phyloP scores from a whole-genome alignment of 2,113 vertebrate genomes.

The Pollimyrus isidori region DNA sequence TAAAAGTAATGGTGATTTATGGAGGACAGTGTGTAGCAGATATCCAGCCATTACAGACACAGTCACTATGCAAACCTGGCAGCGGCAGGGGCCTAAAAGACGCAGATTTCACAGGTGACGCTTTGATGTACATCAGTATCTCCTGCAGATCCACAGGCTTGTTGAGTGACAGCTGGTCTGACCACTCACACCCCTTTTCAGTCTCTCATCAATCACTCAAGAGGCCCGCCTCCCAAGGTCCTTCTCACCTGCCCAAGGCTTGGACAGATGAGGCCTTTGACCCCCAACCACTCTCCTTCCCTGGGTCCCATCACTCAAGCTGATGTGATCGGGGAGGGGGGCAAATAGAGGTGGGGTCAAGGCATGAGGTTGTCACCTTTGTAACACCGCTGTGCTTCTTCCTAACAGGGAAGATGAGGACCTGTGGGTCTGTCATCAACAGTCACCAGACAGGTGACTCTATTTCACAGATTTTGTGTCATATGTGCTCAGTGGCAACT shows the following conservation, averaged over 20 bases:
- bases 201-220: constrained; percentile 7
- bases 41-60: background rate
- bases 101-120: background rate
- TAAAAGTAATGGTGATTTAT: background rate
- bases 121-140: background rate
- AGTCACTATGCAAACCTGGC: background rate
- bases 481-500: background rate
- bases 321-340: background rate
- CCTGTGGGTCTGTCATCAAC: background rate
- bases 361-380: background rate
- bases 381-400: background rate
- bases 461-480: background rate
- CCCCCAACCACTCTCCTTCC: background rate
- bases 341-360: background rate
- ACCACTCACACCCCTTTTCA: background rate
- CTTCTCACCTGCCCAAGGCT: background rate
- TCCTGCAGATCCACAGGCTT: background rate
- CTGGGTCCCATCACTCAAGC: background rate
- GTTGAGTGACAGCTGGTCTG: constrained; percentile 11
- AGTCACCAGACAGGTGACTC: background rate
- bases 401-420: background rate
- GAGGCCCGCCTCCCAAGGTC: background rate
- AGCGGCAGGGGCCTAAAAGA: background rate
- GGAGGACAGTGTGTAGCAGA: background rate
- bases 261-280: constrained; percentile 11